Evolutionary conservation across 2,797 vertebrate genomes (phyloP).

Genomic region (Gallinago stenura): DNA sequence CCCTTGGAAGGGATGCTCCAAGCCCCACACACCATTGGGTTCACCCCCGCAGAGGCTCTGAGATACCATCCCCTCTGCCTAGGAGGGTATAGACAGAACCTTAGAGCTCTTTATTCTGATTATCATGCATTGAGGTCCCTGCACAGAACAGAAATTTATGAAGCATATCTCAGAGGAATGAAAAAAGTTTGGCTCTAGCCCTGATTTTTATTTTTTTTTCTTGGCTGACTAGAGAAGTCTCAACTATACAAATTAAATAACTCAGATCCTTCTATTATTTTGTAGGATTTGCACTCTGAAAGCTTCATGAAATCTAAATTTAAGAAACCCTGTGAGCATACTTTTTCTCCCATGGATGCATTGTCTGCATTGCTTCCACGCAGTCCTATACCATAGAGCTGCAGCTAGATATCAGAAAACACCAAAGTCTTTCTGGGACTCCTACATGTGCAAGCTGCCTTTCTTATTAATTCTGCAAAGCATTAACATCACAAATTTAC

Average conservation of each 20-base stretch:
- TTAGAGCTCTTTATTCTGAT: not conserved
- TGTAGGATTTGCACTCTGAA: not conserved
- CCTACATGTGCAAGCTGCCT: not conserved
- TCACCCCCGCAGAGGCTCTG: not conserved
- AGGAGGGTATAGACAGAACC: not conserved
- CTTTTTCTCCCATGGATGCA: accelerated
- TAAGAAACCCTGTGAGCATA: not conserved
- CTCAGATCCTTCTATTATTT: not conserved
- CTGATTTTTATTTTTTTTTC: not conserved
- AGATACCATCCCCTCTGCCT: not conserved
- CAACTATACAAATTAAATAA: not conserved
- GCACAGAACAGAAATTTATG: slow-evolving; percentile 18
- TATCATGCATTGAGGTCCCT: slow-evolving; percentile 9
- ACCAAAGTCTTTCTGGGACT: not conserved
- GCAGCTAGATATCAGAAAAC: not conserved
- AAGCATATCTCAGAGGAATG: slow-evolving; percentile 16
- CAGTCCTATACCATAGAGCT: accelerated
- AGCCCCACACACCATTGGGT: accelerated
- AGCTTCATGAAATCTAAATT: not conserved
- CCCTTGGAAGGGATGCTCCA: not conserved
- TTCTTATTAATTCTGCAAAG: not conserved
- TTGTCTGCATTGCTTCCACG: accelerated
- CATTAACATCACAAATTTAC: not conserved
- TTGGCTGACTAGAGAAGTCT: slow-evolving; percentile 8
- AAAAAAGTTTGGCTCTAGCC: slow-evolving; percentile 28